Percentiles rank a stretch among this genome's conserved stretches.
Conservation (phyloP, 2,797 vertebrate species). For the Buphagus erythrorhynchus region DNA sequence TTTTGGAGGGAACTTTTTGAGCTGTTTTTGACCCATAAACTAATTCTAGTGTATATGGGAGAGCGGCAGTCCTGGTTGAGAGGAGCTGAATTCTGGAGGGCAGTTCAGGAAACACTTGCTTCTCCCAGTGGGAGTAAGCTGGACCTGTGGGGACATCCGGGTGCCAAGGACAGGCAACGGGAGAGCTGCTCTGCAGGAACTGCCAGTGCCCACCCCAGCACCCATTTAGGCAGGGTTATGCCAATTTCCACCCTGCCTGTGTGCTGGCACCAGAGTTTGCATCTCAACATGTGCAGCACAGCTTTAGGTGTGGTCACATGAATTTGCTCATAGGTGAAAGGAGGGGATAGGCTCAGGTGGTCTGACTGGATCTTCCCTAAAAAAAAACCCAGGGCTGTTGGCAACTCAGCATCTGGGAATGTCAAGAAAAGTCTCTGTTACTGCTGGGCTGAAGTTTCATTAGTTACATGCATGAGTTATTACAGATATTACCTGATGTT, state of each 20-base stretch:
- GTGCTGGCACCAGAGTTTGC: not conserved
- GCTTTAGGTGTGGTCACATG: not conserved
- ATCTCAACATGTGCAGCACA: not conserved
- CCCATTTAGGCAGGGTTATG: not conserved
- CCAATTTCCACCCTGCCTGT: not conserved
- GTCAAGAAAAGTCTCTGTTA: not conserved
- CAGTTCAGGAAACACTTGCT: not conserved
- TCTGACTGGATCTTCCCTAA: not conserved
- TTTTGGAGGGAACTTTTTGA: not conserved
- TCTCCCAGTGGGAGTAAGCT: not conserved
- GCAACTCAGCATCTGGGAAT: not conserved
- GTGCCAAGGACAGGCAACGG: fast-evolving
- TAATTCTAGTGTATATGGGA: not conserved
- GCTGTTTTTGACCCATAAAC: not conserved
- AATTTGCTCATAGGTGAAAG: not conserved
- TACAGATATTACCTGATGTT: not conserved
- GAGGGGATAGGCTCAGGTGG: not conserved
- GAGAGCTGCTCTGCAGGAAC: not conserved
- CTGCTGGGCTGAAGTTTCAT: not conserved
- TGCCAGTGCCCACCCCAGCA: not conserved
- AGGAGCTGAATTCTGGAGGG: not conserved
- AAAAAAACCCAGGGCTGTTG: not conserved
- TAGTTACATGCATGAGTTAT: not conserved
- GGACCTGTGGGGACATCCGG: not conserved
- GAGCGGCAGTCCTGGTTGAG: not conserved